A percentile compares a stretch with the other conserved stretches of the same genome.
These are phyloP conservation scores for Trachemys scripta DNA, from an alignment of 2,113 vertebrate genomes.

Conservation along the genomic window DNA sequence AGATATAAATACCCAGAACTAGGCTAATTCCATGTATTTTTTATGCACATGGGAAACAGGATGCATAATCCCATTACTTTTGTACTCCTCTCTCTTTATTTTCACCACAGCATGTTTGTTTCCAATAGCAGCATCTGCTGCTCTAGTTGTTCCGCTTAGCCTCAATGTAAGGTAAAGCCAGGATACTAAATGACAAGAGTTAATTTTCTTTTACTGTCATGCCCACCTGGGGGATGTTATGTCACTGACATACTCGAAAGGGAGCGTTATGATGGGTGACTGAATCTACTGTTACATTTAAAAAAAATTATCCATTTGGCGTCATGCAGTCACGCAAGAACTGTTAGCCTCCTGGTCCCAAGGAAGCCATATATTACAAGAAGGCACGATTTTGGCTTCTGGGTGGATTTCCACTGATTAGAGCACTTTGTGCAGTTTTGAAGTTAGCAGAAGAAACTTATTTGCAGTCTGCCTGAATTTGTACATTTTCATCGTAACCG, in stretches of 20 bases:
- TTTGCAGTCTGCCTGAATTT: neutral
- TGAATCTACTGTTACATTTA: neutral
- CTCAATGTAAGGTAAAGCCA: slow-evolving; percentile 22
- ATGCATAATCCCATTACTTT: neutral
- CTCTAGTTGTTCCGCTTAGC: slow-evolving; percentile 1
- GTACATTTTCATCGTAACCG: neutral
- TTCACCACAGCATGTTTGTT: slow-evolving; percentile 12
- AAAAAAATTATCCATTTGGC: slow-evolving; percentile 29
- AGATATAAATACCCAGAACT: neutral
- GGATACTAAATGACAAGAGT: slow-evolving; percentile 15
- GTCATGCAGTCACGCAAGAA: neutral
- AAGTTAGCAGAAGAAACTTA: neutral
- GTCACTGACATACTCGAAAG: neutral
- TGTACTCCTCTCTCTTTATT: neutral
- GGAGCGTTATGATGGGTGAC: neutral
- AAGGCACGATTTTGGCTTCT: neutral
- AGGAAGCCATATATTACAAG: neutral
- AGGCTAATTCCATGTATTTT: slow-evolving; percentile 28
- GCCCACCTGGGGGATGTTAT: neutral
- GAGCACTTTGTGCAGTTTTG: neutral
- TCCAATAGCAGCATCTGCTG: slow-evolving; percentile 6
- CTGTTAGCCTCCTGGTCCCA: neutral
- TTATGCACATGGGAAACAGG: neutral
- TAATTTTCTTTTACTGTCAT: slow-evolving; percentile 25
- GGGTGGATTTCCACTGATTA: slow-evolving; percentile 14